Percentiles rank a stretch among this genome's conserved stretches.
phyloP scores from a whole-genome alignment of 2,113 vertebrate species.

The Dipodomys ordii region DNA sequence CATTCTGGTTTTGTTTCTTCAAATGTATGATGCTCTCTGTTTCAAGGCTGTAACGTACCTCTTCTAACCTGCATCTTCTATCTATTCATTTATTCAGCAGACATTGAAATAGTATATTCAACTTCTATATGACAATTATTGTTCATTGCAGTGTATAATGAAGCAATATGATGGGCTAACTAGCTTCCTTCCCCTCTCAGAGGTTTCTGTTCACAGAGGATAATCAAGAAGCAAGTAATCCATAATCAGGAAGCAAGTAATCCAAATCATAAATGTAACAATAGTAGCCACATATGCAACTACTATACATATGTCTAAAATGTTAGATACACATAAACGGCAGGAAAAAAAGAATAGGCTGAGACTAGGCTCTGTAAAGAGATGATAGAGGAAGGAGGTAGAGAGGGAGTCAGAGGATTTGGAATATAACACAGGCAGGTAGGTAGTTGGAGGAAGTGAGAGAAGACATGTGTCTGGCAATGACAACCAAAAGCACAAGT shows the following conservation, averaged over 20 bases:
- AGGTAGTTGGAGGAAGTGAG: conserved; percentile 28
- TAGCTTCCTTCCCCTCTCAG: neutral
- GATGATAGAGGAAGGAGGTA: fast-evolving
- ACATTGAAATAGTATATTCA: neutral
- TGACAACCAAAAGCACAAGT: neutral
- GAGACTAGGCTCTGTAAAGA: neutral
- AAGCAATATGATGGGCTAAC: neutral
- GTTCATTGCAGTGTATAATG: neutral
- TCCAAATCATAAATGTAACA: neutral
- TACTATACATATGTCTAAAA: conserved; percentile 3
- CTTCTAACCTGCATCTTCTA: neutral
- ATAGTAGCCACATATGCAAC: neutral
- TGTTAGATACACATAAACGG: neutral
- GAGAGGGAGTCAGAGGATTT: neutral
- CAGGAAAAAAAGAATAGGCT: neutral
- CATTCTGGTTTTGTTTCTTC: neutral
- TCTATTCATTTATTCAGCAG: neutral
- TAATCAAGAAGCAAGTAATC: neutral
- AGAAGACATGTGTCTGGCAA: neutral
- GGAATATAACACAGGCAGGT: neutral
- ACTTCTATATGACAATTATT: neutral
- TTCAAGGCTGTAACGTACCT: neutral
- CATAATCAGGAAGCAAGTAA: neutral
- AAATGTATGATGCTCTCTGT: neutral
- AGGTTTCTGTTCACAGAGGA: neutral